Conservation (phyloP, 2,113 vertebrate genomes). For the Willisornis vidua region DNA sequence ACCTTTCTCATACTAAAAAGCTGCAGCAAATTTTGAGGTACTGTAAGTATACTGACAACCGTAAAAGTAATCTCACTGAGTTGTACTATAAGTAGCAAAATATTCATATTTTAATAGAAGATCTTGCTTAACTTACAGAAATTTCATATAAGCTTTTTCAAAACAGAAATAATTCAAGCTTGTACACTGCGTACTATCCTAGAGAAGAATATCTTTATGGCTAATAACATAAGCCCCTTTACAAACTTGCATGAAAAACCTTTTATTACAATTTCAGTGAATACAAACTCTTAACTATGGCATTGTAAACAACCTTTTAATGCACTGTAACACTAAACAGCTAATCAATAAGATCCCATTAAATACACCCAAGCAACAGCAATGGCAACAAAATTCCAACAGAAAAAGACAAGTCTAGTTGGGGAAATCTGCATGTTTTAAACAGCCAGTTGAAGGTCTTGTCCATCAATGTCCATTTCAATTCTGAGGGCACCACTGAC, state of each 20-base stretch:
- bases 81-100: neutral
- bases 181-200: neutral
- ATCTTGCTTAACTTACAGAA: neutral
- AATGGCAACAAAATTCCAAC: neutral
- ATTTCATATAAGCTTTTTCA: neutral
- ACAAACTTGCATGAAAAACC: neutral
- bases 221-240: neutral
- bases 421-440: constrained; percentile 33
- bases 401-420: neutral
- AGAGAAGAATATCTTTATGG: neutral
- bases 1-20: neutral
- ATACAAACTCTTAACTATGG: neutral
- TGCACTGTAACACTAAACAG: neutral
- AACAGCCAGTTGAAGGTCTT: constrained; percentile 52
- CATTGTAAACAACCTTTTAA: neutral
- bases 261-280: neutral
- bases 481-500: constrained; percentile 51
- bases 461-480: constrained; percentile 69
- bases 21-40: neutral
- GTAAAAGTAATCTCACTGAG: neutral
- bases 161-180: neutral
- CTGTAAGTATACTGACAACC: neutral
- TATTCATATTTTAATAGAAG: neutral
- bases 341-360: constrained; percentile 51
- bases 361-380: neutral